phyloP scores from a whole-genome alignment of 2,888 invertebrate genomes.

The Brachyopa scutellaris region DNA sequence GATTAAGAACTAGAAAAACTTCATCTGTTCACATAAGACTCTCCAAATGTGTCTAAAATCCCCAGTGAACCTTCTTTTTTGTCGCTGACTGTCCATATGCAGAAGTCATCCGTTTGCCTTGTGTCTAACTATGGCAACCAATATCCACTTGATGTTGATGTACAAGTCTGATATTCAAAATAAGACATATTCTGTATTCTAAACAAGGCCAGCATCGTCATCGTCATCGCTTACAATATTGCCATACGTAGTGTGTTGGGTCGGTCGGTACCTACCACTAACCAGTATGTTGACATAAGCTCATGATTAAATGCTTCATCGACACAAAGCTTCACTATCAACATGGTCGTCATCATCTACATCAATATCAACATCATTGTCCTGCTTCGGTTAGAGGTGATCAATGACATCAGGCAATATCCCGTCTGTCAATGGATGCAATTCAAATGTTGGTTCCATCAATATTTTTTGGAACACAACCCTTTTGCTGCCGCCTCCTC shows the following conservation, averaged over 20 bases:
- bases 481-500: not conserved
- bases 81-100: conserved; percentile 32
- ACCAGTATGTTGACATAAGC: conserved; percentile 64
- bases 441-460: conserved; percentile 63
- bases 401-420: conserved; percentile 71
- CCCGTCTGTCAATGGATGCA: conserved; percentile 68
- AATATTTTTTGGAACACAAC: conserved; percentile 8
- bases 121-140: not conserved
- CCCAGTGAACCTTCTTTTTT: not conserved
- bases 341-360: conserved; percentile 6
- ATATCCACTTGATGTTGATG: conserved; percentile 19
- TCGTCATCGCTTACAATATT: conserved; percentile 35
- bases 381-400: conserved; percentile 65
- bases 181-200: conserved; percentile 40
- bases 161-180: conserved; percentile 40
- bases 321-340: conserved; percentile 31
- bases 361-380: conserved; percentile 60
- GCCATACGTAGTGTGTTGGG: conserved; percentile 49
- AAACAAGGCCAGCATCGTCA: conserved; percentile 24
- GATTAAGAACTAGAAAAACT: too few species aligned
- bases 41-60: too few species aligned
- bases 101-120: conserved; percentile 14
- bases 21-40: too few species aligned
- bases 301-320: conserved; percentile 72
- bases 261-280: too few species aligned